Evolutionary conservation across 1,140 invertebrate species (phyloP).

Genomic region (Drusus annulatus): DNA sequence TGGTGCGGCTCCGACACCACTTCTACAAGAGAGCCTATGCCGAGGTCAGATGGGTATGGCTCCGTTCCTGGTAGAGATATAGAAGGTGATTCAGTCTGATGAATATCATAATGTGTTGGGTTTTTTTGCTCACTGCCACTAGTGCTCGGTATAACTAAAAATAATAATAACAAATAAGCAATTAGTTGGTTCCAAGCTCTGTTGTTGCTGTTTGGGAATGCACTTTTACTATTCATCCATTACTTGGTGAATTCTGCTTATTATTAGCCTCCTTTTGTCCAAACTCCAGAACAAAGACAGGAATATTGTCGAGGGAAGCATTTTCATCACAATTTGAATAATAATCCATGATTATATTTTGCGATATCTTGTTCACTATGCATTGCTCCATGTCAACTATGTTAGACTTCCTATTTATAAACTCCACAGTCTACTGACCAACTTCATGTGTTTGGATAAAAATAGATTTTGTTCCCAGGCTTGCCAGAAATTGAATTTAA

Average conservation of each 20-base stretch:
- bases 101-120: slow-evolving; percentile 42
- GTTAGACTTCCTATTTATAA: slow-evolving; percentile 28
- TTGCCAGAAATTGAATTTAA: slow-evolving; percentile 50
- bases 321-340: slow-evolving; percentile 54
- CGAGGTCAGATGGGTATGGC: slow-evolving; percentile 71
- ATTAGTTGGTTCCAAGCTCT: background rate
- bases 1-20: slow-evolving; percentile 75
- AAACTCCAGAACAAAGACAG: slow-evolving; percentile 56
- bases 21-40: slow-evolving; percentile 84
- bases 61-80: slow-evolving; percentile 52
- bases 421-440: background rate
- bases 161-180: background rate
- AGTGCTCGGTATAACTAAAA: slow-evolving; percentile 51
- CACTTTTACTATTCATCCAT: no score
- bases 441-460: slow-evolving; percentile 46
- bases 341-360: slow-evolving; percentile 54
- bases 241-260: no score
- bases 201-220: no score
- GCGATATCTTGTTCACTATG: slow-evolving; percentile 36
- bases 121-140: slow-evolving; percentile 46
- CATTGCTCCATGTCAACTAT: slow-evolving; percentile 40
- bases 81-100: slow-evolving; percentile 39
- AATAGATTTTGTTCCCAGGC: slow-evolving; percentile 11
- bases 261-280: slow-evolving; percentile 41
- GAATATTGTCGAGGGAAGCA: slow-evolving; percentile 52